phyloP scores from a whole-genome alignment of 2,888 invertebrate species.

The Anthophora plumipes region DNA sequence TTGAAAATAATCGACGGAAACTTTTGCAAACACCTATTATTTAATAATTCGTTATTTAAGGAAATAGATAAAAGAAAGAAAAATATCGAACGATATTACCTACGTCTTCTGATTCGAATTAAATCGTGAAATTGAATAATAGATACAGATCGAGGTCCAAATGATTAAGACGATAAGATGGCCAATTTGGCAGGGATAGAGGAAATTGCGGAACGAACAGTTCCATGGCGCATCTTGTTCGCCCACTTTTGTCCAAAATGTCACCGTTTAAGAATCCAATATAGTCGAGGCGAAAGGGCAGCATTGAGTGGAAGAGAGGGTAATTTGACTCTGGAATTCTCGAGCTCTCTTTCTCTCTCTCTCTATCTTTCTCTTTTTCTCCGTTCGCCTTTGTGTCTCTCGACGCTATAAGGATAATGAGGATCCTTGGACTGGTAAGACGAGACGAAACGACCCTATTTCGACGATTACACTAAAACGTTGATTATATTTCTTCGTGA shows the following conservation, averaged over 20 bases:
- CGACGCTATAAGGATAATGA: slow-evolving; percentile 70
- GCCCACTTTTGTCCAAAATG: slow-evolving; percentile 47
- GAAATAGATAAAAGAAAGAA: too few species aligned
- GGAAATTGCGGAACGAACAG: neutral
- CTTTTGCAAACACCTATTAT: too few species aligned
- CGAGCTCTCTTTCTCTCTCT: slow-evolving; percentile 33
- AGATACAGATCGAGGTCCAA: neutral
- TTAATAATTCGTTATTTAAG: too few species aligned
- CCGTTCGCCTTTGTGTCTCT: slow-evolving; percentile 34
- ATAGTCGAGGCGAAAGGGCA: slow-evolving; percentile 70
- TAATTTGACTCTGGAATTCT: slow-evolving; percentile 79
- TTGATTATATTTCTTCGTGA: slow-evolving; percentile 45
- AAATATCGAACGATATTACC: too few species aligned
- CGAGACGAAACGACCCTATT: slow-evolving; percentile 51
- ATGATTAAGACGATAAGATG: slow-evolving; percentile 26
- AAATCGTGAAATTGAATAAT: neutral
- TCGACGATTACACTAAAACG: slow-evolving; percentile 57
- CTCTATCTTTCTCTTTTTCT: neutral
- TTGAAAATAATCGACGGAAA: too few species aligned
- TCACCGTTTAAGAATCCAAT: slow-evolving; percentile 80
- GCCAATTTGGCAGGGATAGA: slow-evolving; percentile 36
- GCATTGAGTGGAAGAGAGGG: slow-evolving; percentile 62
- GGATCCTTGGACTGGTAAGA: slow-evolving; percentile 68
- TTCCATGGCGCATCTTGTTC: neutral
- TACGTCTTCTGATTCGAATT: too few species aligned